Evolutionary conservation across 2,888 invertebrate species (phyloP).

Genomic region (Ochropleura leucogaster): DNA sequence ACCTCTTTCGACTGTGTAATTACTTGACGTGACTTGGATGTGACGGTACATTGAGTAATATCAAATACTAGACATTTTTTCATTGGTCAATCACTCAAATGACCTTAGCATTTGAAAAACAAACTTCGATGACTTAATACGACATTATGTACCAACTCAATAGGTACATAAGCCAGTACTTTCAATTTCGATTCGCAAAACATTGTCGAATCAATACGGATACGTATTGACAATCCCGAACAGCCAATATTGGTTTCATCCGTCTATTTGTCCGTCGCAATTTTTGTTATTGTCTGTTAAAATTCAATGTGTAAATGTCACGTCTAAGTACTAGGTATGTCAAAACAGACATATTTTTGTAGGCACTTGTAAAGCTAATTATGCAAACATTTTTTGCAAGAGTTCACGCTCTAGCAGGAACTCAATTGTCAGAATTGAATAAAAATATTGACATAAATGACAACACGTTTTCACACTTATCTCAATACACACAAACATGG

Average conservation of each 20-base stretch:
- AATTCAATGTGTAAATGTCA: constrained; percentile 52
- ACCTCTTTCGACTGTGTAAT: constrained; percentile 5
- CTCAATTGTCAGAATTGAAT: constrained; percentile 33
- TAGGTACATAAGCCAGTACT: constrained; percentile 31
- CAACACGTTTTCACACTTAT: constrained; percentile 53
- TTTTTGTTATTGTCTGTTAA: constrained; percentile 47
- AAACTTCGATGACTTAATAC: constrained; percentile 29
- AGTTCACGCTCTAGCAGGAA: constrained; percentile 44
- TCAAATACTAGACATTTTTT: constrained; percentile 8
- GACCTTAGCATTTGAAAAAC: constrained; percentile 39
- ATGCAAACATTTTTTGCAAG: constrained; percentile 32
- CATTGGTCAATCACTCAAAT: constrained; percentile 9
- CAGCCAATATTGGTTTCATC: constrained; percentile 42
- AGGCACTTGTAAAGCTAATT: constrained; percentile 19
- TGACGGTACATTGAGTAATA: constrained; percentile 3
- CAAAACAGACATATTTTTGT: constrained; percentile 30
- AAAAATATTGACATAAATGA: constrained; percentile 56
- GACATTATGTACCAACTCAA: constrained; percentile 32
- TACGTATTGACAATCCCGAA: constrained; percentile 38
- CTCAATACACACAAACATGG: constrained; percentile 42
- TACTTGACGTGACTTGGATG: neutral
- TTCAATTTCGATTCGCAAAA: constrained; percentile 51
- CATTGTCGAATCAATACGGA: constrained; percentile 36
- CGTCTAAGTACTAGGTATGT: constrained; percentile 28
- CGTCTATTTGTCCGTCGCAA: constrained; percentile 39